phyloP scores from a whole-genome alignment of 2,888 invertebrate species.

The Acleris laterana region DNA sequence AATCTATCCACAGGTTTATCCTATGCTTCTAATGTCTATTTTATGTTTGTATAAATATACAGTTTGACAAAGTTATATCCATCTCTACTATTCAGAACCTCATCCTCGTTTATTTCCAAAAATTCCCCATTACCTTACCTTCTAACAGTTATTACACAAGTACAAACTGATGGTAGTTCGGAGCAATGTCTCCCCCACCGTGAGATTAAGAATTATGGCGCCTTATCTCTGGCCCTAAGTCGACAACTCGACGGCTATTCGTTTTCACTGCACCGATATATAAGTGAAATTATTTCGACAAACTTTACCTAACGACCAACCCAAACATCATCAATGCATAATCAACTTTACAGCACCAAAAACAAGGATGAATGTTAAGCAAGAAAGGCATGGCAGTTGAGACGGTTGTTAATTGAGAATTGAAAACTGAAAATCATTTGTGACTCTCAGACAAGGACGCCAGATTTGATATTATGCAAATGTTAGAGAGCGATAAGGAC shows the following conservation, averaged over 20 bases:
- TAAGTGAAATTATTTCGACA: conserved; percentile 78
- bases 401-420: conserved; percentile 48
- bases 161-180: conserved; percentile 13
- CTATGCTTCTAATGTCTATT: no score
- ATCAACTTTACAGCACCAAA: conserved; percentile 48
- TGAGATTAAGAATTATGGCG: conserved; percentile 77
- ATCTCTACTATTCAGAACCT: conserved; percentile 9
- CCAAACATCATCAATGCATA: conserved; percentile 42
- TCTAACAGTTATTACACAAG: conserved; percentile 1
- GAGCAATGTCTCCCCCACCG: conserved; percentile 51
- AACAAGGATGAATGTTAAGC: conserved; percentile 50
- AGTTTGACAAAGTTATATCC: background rate
- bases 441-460: conserved; percentile 78
- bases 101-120: conserved; percentile 10
- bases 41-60: background rate
- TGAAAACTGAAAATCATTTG: conserved; percentile 82
- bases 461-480: conserved; percentile 78
- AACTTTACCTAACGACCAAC: conserved; percentile 64
- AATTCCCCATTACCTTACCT: conserved; percentile 5
- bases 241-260: conserved; percentile 75
- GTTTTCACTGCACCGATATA: conserved; percentile 63
- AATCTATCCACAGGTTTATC: no score
- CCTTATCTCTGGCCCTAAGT: conserved; percentile 71
- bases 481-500: conserved; percentile 63
- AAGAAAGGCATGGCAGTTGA: conserved; percentile 50